phyloP scores from a whole-genome alignment of 1,140 invertebrate genomes.

The Acarapis woodi region DNA sequence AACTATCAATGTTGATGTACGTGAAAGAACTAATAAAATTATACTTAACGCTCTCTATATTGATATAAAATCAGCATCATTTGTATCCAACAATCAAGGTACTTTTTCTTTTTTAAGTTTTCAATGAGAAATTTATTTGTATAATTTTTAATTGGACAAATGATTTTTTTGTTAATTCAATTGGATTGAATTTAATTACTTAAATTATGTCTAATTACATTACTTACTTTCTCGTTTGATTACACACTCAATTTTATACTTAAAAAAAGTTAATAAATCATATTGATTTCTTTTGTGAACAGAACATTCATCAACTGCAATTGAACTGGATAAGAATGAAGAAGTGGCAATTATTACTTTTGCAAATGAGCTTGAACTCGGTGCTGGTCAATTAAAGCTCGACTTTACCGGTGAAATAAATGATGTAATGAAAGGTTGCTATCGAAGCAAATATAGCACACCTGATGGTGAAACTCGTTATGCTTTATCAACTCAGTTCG shows the following conservation, averaged over 20 bases:
- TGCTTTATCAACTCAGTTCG: slow-evolving; percentile 67
- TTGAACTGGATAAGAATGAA: slow-evolving; percentile 39
- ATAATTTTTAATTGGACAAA: slow-evolving; percentile 29
- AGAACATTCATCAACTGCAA: slow-evolving; percentile 33
- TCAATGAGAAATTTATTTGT: no score
- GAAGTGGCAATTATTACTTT: slow-evolving; percentile 41
- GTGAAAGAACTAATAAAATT: slow-evolving; percentile 26
- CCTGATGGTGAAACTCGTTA: slow-evolving; percentile 39
- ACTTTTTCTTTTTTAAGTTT: no score
- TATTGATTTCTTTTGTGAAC: slow-evolving; percentile 30
- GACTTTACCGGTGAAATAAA: slow-evolving; percentile 54
- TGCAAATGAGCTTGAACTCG: slow-evolving; percentile 25
- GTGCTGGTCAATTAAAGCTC: slow-evolving; percentile 32
- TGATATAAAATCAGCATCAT: no score
- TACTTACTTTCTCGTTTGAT: no score
- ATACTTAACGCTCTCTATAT: no score
- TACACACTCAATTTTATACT: no score
- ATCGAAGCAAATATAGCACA: slow-evolving; percentile 51
- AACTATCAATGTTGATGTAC: slow-evolving; percentile 31
- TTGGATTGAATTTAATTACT: slow-evolving; percentile 15
- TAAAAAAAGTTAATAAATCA: no score
- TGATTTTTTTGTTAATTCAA: neutral
- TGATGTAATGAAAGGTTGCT: slow-evolving; percentile 81
- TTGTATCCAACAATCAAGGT: no score
- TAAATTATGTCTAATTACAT: no score